A percentile compares a stretch with the other conserved stretches of the same genome.
phyloP scores from a whole-genome alignment of 2,797 vertebrate species.

The Schizopygopsis pylzovi region DNA sequence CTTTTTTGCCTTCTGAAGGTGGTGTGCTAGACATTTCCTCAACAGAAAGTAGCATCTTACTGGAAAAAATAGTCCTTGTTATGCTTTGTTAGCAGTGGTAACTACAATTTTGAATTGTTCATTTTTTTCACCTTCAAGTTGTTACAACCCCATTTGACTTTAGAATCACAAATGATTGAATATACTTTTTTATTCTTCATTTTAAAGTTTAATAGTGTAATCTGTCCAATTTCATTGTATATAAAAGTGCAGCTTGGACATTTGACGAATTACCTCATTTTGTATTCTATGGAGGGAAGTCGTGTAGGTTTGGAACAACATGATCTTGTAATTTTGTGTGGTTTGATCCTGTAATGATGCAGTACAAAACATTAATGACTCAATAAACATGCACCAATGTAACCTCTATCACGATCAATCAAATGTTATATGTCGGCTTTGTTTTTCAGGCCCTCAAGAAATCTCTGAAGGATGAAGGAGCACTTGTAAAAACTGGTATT shows the following conservation, averaged over 20 bases:
- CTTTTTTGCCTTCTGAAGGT: not conserved
- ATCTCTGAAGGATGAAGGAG: slow-evolving; percentile 18
- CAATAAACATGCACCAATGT: slow-evolving; percentile 12
- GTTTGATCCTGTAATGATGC: not conserved
- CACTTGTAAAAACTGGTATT: slow-evolving; percentile 34
- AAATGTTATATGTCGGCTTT: not conserved
- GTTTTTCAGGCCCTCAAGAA: slow-evolving; percentile 18
- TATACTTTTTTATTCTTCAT: no score
- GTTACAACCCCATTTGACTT: not conserved
- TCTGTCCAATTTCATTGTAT: not conserved
- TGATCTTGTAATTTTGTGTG: no score
- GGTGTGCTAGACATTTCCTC: no score
- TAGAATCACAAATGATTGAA: slow-evolving; percentile 12
- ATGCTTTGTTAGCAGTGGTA: not conserved
- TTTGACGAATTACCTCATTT: not conserved
- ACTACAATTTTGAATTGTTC: not conserved
- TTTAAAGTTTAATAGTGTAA: not conserved
- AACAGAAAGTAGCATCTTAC: not conserved
- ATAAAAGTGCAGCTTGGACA: not conserved
- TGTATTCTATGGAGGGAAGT: not conserved
- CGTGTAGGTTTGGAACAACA: not conserved
- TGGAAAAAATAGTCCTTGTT: not conserved
- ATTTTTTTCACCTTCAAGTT: not conserved
- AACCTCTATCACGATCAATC: not conserved
- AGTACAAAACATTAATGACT: not conserved